A percentile compares a stretch with the other conserved stretches of the same genome.
phyloP scores from a whole-genome alignment of 2,888 invertebrate species.

The Leptinotarsa tumamoca region DNA sequence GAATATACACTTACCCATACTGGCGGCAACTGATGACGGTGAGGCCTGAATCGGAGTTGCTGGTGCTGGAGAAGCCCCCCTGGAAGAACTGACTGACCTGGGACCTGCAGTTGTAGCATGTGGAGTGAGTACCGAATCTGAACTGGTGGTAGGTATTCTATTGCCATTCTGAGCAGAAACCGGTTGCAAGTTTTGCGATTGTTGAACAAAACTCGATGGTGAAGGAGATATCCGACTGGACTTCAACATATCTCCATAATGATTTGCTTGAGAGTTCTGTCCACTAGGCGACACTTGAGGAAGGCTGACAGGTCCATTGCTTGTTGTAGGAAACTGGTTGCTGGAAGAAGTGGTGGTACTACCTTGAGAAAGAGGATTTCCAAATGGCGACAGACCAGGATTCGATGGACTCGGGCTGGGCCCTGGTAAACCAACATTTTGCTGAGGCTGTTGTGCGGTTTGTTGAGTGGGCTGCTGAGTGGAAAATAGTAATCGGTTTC shows the following conservation, averaged over 20 bases:
- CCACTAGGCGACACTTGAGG: conserved; percentile 63
- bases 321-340: conserved; percentile 64
- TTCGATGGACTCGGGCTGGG: conserved; percentile 80
- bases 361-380: conserved; percentile 69
- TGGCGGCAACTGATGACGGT: conserved; percentile 62
- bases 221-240: conserved; percentile 66
- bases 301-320: conserved; percentile 66
- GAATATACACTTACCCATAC: conserved; percentile 63
- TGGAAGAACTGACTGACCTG: conserved; percentile 73
- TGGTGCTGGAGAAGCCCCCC: conserved; percentile 71
- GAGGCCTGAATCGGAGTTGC: conserved; percentile 64
- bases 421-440: conserved; percentile 80
- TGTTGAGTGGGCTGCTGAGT: conserved; percentile 57
- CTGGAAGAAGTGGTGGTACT: conserved; percentile 54
- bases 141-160: conserved; percentile 60
- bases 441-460: conserved; percentile 63
- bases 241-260: conserved; percentile 73
- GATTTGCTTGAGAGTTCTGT: conserved; percentile 64
- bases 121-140: conserved; percentile 68
- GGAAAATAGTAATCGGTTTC: conserved; percentile 62
- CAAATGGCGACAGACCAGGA: conserved; percentile 79
- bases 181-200: conserved; percentile 52
- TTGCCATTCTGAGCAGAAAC: conserved; percentile 61
- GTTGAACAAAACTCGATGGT: conserved; percentile 61
- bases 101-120: conserved; percentile 72